Base-by-base conservation (phyloP, 2,113 vertebrate genomes). In the Aegypius monachus region DNA sequence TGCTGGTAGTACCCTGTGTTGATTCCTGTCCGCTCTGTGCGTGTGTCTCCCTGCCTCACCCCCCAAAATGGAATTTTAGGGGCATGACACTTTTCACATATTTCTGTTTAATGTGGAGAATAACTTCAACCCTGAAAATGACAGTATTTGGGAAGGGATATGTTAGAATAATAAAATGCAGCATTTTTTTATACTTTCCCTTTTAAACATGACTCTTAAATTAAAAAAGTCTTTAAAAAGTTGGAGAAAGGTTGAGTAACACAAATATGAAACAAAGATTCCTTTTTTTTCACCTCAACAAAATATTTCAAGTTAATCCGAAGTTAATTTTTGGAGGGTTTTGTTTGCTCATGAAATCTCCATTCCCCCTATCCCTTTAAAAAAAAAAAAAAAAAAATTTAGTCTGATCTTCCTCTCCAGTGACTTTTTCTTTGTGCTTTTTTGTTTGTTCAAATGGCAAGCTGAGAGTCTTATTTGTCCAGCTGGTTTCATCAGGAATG, bases 381-480 rank as follows among this genome's bases (percentile, higher is more conserved):
- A 22, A 62, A 61, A 50, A 77, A 73, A 77, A 66, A 25, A 45
- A 38, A 32, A 63, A 68, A 58, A 75, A 13, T 8, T 32, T 55
- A 61, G 53, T 45, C 62, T 70, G 62, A 25, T 93, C 92, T 97
- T 96, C 77, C 75, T 90, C 74, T 92, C 67, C n/a, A 38, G 59
- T 86, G 95, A 73, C 92, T 86, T 94, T 95, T 90, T 53, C 87
- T 90, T 90, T 94, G 85, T 86, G 82, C 43, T 40, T 94, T 96
- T 94, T 81, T 88, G 42, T 88, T 94, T 97, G 85, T 86, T 93
- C 90, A 97, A 83, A 92, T 7, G 27, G 67, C 75, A 93, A 83
- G 90, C 88, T 73, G 71, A 82, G 93, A 82, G 79, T 66, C 71
- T 81, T 96, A 97, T 97, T 96, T 97, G 93, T 90, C 85, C 96